Conservation (phyloP, 2,888 invertebrate species). For the Ceriagrion tenellum region DNA sequence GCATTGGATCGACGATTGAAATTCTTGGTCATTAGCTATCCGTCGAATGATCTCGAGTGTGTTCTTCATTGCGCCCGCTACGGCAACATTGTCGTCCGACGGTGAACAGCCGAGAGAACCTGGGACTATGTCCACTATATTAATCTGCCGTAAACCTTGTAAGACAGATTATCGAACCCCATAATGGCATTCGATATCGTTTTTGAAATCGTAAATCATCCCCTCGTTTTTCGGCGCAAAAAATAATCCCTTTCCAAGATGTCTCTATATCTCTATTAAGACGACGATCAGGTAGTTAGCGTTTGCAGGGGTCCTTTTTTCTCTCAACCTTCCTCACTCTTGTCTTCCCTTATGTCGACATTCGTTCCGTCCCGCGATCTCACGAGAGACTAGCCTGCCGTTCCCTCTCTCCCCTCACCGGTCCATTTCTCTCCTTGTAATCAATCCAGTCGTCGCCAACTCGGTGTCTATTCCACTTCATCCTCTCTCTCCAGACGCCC, state of each 20-base stretch:
- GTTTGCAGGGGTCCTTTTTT: not conserved
- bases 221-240: not conserved
- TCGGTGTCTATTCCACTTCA: not conserved
- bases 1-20: not conserved
- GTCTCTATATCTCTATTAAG: conserved; percentile 49
- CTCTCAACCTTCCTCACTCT: not conserved
- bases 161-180: conserved; percentile 17
- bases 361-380: not conserved
- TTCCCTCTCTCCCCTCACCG: not conserved
- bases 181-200: not conserved
- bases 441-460: conserved; percentile 16
- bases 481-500: not conserved
- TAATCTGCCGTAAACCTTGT: not conserved
- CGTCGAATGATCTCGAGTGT: not conserved
- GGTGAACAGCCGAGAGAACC: not conserved
- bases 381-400: not conserved
- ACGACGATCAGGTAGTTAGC: conserved; percentile 39
- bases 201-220: not conserved
- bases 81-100: not conserved
- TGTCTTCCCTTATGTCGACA: not conserved
- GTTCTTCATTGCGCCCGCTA: not conserved
- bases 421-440: not conserved
- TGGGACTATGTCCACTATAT: not conserved
- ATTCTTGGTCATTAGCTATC: not conserved
- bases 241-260: not conserved